Evolutionary conservation across 1,140 invertebrate species (phyloP), one percentile per base, ranked within the genome.

Genomic region (Arion vulgaris): DNA sequence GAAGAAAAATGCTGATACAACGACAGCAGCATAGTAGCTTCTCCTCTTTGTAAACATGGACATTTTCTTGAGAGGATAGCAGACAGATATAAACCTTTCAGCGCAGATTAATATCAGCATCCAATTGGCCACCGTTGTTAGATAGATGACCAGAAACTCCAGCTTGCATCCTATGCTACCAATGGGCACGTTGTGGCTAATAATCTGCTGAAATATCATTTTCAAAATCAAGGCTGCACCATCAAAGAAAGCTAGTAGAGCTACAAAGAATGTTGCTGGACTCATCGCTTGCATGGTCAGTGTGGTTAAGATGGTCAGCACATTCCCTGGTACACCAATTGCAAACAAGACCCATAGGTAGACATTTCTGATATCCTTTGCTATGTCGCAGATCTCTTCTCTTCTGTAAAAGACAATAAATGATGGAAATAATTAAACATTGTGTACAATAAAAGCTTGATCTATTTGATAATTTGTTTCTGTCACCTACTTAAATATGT

Each of bases 61-160:
- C 17, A 78, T 83, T 15, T 88, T 85, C 80, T 86, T 86, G 15
- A 90, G 80, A 0, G 89, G 89, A 57, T 87, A 88, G 82, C 83
- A 86, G 5, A 90, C 86, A 1, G 89, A 88, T 11, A 89, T 80
- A 62, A 89, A 90, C 17, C 89, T 71, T 81, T 90, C 89, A 0
- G 85, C 41, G 34, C 87, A 88, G 75, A 90, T 86, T 15, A 85
- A 80, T 36, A 89, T 87, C 19, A 90, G 79, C 45, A 88, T 84
- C 89, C 89, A 90, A 71, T 88, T 89, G 32, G 89, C 71, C 38
- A 84, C 73, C 34, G 62, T 71, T 41, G 68, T 39, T 38, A 83
- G 23, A 66, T 69, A 81, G 38, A 38, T 74, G 53, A 32, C 34
- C n/a, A 85, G 28, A 45, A 49, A 69, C n/a, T 32, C 34, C 23